Evolutionary conservation across 2,888 invertebrate species (phyloP).

Genomic region (Heliconius charithonia): DNA sequence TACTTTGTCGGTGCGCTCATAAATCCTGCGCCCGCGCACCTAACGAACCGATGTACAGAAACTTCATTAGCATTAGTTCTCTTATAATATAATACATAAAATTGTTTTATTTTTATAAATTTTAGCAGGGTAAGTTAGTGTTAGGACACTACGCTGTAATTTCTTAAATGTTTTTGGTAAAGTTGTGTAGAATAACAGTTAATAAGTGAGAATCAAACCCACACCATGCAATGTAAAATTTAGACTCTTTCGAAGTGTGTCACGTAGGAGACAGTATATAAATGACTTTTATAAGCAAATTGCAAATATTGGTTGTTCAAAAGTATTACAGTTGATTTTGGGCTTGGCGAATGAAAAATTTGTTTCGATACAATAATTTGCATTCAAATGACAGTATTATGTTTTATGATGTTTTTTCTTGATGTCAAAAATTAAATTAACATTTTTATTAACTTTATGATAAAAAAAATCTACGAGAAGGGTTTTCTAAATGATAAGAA

Average conservation of each 20-base stretch:
- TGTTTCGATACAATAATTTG: constrained; percentile 38
- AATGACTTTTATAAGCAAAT: constrained; percentile 72
- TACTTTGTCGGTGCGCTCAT: constrained; percentile 64
- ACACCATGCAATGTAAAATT: background rate
- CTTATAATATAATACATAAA: constrained; percentile 71
- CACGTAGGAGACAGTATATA: constrained; percentile 55
- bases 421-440: constrained; percentile 15
- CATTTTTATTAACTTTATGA: constrained; percentile 11
- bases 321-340: constrained; percentile 53
- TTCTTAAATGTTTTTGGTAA: background rate
- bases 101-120: constrained; percentile 35
- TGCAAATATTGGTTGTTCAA: constrained; percentile 62
- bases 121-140: background rate
- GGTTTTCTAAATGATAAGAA: background rate
- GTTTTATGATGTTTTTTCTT: constrained; percentile 23
- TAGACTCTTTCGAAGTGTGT: background rate
- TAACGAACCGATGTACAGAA: constrained; percentile 64
- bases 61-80: constrained; percentile 66
- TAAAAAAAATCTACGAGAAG: background rate
- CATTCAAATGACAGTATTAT: constrained; percentile 41
- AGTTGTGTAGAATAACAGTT: background rate
- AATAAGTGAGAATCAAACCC: background rate
- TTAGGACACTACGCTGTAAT: background rate
- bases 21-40: constrained; percentile 61
- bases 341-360: constrained; percentile 60